These are phyloP conservation scores for Heteromurus nitidus DNA, from an alignment of 2,888 invertebrate species.

Conservation along the genomic window DNA sequence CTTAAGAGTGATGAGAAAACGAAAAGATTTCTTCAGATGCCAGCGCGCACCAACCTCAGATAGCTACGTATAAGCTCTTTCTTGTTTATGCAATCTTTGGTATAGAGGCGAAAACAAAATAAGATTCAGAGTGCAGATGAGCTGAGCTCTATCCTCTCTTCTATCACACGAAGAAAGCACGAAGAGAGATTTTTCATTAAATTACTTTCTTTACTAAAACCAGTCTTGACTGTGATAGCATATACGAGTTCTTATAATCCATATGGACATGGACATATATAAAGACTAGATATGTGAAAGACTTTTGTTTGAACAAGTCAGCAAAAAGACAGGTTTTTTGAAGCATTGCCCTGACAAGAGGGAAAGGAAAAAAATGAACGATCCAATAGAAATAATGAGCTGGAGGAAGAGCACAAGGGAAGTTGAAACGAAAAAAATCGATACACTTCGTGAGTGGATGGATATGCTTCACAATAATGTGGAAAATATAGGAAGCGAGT, in stretches of 20 bases:
- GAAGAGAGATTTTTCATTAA: conserved; percentile 37
- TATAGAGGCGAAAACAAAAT: no score
- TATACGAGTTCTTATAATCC: neutral
- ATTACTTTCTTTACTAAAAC: conserved; percentile 26
- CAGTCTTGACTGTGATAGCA: no score
- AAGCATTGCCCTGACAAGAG: neutral
- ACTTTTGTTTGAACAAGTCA: conserved; percentile 3
- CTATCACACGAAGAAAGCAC: neutral
- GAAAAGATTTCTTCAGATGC: neutral
- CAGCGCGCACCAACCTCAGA: no score
- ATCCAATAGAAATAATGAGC: conserved; percentile 22
- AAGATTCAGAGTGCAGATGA: conserved; percentile 6
- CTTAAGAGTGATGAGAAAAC: neutral
- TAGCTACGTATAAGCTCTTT: neutral
- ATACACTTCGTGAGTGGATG: neutral
- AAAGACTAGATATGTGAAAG: neutral
- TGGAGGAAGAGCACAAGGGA: neutral
- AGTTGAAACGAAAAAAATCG: conserved; percentile 29
- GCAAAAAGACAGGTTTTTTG: conserved; percentile 13
- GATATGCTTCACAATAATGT: no score
- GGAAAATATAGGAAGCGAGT: no score
- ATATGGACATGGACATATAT: neutral
- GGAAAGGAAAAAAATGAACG: conserved; percentile 14
- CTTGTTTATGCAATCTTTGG: conserved; percentile 1
- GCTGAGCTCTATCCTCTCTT: neutral